These are phyloP conservation scores for Threskiornis aethiopicus DNA, from an alignment of 2,797 vertebrate species.

Conservation along the genomic window DNA sequence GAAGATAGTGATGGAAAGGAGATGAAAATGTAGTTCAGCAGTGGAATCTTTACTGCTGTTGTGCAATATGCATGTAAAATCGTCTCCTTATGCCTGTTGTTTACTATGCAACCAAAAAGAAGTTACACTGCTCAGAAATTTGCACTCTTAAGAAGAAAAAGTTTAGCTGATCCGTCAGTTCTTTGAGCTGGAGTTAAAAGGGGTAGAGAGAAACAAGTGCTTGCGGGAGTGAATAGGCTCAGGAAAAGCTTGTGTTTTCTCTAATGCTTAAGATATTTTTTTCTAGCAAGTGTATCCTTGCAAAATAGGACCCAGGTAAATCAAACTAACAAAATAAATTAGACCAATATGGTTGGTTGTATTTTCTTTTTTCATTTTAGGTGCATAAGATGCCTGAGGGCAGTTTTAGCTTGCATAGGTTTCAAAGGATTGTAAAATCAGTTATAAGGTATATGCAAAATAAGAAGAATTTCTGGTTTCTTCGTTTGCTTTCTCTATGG, in stretches of 20 bases:
- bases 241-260: background rate
- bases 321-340: background rate
- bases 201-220: background rate
- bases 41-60: background rate
- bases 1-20: background rate
- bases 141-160: background rate
- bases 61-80: background rate
- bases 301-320: background rate
- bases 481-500: background rate
- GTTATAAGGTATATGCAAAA: conserved; percentile 8
- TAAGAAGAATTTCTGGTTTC: conserved; percentile 39
- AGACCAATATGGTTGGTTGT: background rate
- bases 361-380: background rate
- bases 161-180: background rate
- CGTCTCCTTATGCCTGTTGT: background rate
- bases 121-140: background rate
- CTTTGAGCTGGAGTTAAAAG: background rate
- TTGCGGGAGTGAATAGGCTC: background rate
- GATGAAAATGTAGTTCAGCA: background rate
- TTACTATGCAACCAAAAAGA: background rate
- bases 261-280: background rate
- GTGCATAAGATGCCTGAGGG: background rate
- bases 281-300: background rate
- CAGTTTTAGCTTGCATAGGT: background rate
- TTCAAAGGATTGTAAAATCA: conserved; percentile 20